A percentile compares a stretch with the other conserved stretches of the same genome.
Conservation (phyloP, 2,888 invertebrate species). For the Lingula anatina region DNA sequence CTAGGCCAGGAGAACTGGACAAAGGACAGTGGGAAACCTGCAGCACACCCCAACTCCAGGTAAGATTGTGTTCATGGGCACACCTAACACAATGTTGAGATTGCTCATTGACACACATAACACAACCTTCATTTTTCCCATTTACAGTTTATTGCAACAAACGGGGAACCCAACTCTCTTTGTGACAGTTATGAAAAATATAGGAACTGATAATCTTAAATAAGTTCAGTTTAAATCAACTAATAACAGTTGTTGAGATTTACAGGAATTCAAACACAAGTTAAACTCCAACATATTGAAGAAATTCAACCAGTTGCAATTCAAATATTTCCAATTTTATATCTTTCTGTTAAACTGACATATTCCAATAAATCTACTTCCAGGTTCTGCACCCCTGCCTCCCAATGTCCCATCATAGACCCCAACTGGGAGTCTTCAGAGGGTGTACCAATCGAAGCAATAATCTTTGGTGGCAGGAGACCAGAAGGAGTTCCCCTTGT, state of each 20-base stretch:
- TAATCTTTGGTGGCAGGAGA: constrained; percentile 91
- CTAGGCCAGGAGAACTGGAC: constrained; percentile 59
- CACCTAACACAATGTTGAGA: not conserved
- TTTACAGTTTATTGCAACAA: too few species aligned
- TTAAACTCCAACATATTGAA: too few species aligned
- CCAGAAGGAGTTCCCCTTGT: constrained; percentile 89
- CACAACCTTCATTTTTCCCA: too few species aligned
- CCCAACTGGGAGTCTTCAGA: constrained; percentile 84
- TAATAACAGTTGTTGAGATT: too few species aligned
- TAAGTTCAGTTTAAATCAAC: too few species aligned
- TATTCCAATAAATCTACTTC: not conserved
- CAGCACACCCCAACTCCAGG: constrained; percentile 97
- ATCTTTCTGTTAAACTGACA: too few species aligned
- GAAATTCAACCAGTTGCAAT: too few species aligned
- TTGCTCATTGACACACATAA: too few species aligned
- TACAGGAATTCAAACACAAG: too few species aligned
- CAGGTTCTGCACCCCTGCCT: constrained; percentile 90
- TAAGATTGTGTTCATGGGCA: constrained; percentile 31
- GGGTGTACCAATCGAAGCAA: constrained; percentile 95
- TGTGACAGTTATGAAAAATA: too few species aligned
- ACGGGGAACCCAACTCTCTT: too few species aligned
- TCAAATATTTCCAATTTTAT: too few species aligned
- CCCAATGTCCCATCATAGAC: constrained; percentile 92
- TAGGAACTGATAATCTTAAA: not conserved
- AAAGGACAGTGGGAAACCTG: constrained; percentile 58